Base-by-base conservation (phyloP, 2,113 vertebrate genomes). In the Gadus chalcogrammus region DNA sequence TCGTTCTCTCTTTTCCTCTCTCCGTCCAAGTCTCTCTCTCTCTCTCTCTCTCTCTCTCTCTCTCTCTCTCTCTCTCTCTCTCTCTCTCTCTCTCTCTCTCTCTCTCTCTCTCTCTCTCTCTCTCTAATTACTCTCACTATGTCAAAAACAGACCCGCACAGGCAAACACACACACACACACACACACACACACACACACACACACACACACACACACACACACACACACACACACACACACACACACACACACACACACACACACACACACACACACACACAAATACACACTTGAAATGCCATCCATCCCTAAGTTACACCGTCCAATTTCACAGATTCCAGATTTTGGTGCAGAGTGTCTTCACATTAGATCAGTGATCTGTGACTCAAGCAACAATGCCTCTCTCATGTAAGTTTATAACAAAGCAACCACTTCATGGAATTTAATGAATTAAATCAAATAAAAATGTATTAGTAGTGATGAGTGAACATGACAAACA, bases 101-200 rank as follows among this genome's bases (percentile, higher is more conserved):
- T 55, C 53, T 55, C 53, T 55, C 53, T 55, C 53, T 55, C 53
- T 55, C 53, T 55, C 53, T 55, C 53, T 55, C 53, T 55, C 53
- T 55, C 53, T 55, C 53, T 55, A 8, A 55, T 16, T 55, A n/a
- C 24, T 38, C 22, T 65, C 65, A 79, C 73, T 67, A 56, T 31
- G 63, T 17, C 20, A 69, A 67, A 16, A 7, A 4, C 5, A 24
- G 65, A 80, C 52, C 69, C 61, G 70, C 61, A 62, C 7, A 62
- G n/a, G 1, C 61, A 62, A 4, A 61, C 20, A 11, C 22, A 16
- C 2, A 7, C n/a, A 17, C n/a, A 7, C 58, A 59, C 58, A 59
- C 58, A 59, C 15, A n/a, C 17, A 17, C 58, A 63, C 74, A 38
- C 1, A 3, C 61, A 55, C 52, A 55, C 52, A 55, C 52, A 55